Base-by-base conservation (phyloP, 2,888 invertebrate species). In the Drosophila gaucha region DNA sequence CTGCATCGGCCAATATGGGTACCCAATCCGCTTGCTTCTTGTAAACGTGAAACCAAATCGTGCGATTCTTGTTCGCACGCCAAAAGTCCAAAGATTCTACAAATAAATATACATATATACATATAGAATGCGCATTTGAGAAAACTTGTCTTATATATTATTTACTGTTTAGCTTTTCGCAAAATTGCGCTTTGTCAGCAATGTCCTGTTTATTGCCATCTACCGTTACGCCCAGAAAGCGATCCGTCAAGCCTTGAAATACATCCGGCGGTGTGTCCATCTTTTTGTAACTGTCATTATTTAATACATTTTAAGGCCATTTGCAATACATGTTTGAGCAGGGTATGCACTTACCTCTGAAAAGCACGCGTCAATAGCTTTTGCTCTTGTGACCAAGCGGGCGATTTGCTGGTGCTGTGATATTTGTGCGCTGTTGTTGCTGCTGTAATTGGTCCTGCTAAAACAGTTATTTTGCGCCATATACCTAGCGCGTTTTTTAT, bases 31-130 rank as follows among this genome's bases (percentile, higher is more conserved):
- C 93, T 86, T 96, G 94, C 66, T 94, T 92, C 38, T 95, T 93
- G 85, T 94, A 92, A 0, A 97, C 94, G 89, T 94, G 94, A 89
- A 97, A 97, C 97, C 97, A 97, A 77, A 97, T 94, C 24, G 95
- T 95, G 58, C 96, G 93, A 78, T 93, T 94, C 10, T 94, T 93
- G 51, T 93, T 93, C 38, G 92, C 91, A 39, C 86, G 91, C 97
- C 97, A 97, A 78, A 92, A 92, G 35, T 92, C 91, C 30, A 97
- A 89, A 0, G 97, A 96, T 78, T 93, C 97, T 97, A 89, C 12
- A 74, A 51, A 12, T 3, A 10, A 14, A 14, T 26, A 31, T 8
- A 31, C 2, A 16, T 18, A 46, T 20, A 10, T 22, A 12, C n/a
- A 20, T n/a, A 10, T 33, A 9, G 6, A 14, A 5, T 28, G 12